These are phyloP conservation scores for Frankliniella fusca DNA, from an alignment of 2,888 invertebrate genomes.

Conservation along the genomic window DNA sequence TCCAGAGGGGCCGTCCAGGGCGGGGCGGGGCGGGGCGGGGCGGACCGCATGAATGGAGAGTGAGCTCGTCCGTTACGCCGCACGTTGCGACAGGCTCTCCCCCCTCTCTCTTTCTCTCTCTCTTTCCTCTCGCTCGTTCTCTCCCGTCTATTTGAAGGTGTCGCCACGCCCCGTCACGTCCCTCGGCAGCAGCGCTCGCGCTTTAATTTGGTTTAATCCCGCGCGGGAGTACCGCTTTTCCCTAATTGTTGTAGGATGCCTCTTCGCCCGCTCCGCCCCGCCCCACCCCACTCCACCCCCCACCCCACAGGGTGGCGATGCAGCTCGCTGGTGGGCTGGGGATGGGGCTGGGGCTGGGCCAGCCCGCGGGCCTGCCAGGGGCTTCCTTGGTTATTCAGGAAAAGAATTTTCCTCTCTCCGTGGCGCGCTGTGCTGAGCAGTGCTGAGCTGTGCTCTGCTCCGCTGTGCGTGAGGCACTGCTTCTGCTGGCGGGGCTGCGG, in stretches of 20 bases:
- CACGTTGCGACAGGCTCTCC: too few relatives aligned
- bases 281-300: neutral
- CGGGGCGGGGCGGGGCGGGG: neutral
- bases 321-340: neutral
- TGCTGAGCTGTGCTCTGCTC: too few relatives aligned
- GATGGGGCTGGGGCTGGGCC: too few relatives aligned
- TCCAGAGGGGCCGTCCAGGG: neutral
- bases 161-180: neutral
- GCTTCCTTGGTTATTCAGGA: neutral
- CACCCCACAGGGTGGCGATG: neutral
- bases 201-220: conserved; percentile 7
- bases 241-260: neutral
- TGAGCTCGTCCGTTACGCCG: too few relatives aligned
- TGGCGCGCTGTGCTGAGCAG: too few relatives aligned
- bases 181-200: neutral
- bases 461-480: too few relatives aligned
- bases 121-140: neutral
- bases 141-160: neutral
- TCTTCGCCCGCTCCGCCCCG: neutral
- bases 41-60: too few relatives aligned
- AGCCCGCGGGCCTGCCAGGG: too few relatives aligned
- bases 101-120: neutral
- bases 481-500: neutral
- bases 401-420: neutral
- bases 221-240: conserved; percentile 6